phyloP scores from a whole-genome alignment of 92 coral and sea anemone genomes.

The Porites lobata region DNA sequence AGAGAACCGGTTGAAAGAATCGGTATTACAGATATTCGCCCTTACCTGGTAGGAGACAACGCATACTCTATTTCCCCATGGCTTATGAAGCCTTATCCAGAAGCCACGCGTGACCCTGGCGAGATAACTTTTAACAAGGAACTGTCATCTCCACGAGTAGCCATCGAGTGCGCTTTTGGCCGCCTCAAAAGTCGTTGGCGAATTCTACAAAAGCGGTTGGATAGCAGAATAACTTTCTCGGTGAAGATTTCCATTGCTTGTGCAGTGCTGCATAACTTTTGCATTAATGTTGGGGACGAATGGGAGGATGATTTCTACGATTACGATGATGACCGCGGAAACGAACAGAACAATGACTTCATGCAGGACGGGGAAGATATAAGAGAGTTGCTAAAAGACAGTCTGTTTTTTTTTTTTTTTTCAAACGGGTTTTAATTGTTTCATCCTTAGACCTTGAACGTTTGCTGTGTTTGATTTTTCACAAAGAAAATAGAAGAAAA shows the following conservation, averaged over 20 bases:
- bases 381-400: slow-evolving; percentile 12
- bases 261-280: too few relatives aligned
- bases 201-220: not conserved
- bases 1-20: too few relatives aligned
- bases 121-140: too few relatives aligned
- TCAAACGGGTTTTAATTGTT: slow-evolving; percentile 18
- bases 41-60: too few relatives aligned
- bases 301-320: slow-evolving; percentile 44
- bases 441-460: slow-evolving; percentile 26
- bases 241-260: slow-evolving; percentile 8
- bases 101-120: too few relatives aligned
- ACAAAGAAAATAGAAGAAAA: not conserved
- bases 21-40: too few relatives aligned
- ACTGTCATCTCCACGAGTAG: too few relatives aligned
- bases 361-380: too few relatives aligned
- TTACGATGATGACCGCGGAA: slow-evolving; percentile 8
- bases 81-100: too few relatives aligned
- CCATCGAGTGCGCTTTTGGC: not conserved
- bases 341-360: not conserved
- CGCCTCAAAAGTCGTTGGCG: too few relatives aligned
- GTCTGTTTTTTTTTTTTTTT: not conserved
- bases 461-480: slow-evolving; percentile 20
- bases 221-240: slow-evolving; percentile 30
- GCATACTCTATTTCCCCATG: too few relatives aligned
- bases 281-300: slow-evolving; percentile 26